phyloP scores from a whole-genome alignment of 64 coral and sea anemone genomes.

The Stichodactyla mertensii region DNA sequence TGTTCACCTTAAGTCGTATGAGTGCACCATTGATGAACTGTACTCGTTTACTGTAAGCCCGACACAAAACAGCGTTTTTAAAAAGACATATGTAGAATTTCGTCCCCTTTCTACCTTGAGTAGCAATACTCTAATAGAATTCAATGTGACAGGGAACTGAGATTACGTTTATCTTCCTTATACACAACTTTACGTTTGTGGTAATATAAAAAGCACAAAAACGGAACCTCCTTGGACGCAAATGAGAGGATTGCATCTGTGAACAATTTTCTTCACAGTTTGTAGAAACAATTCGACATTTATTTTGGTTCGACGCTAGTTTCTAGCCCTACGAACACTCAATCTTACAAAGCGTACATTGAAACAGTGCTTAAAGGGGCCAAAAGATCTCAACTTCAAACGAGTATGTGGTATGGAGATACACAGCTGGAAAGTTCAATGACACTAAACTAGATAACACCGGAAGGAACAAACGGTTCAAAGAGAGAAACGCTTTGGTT shows the following conservation, averaged over 20 bases:
- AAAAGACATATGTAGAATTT: too few species aligned
- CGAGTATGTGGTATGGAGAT: not conserved
- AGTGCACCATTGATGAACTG: too few species aligned
- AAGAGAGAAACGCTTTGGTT: not conserved
- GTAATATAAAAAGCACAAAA: not conserved
- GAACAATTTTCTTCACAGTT: not conserved
- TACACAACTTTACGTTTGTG: not conserved
- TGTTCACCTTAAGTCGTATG: too few species aligned
- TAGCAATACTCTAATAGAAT: not conserved
- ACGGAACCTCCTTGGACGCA: not conserved
- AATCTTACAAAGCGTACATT: not conserved
- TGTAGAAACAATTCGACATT: not conserved
- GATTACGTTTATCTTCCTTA: not conserved
- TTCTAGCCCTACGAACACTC: not conserved
- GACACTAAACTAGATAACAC: not conserved
- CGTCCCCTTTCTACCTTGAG: too few species aligned
- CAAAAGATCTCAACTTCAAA: not conserved
- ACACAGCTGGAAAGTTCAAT: not conserved
- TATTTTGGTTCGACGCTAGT: constrained; percentile 7
- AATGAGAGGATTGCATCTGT: not conserved
- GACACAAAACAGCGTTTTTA: too few species aligned
- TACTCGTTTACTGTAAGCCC: too few species aligned
- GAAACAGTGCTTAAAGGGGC: not conserved
- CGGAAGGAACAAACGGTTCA: not conserved
- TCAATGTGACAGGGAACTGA: not conserved